Conservation (phyloP, 2,113 vertebrate species). For the Phrynosoma blainvillii region DNA sequence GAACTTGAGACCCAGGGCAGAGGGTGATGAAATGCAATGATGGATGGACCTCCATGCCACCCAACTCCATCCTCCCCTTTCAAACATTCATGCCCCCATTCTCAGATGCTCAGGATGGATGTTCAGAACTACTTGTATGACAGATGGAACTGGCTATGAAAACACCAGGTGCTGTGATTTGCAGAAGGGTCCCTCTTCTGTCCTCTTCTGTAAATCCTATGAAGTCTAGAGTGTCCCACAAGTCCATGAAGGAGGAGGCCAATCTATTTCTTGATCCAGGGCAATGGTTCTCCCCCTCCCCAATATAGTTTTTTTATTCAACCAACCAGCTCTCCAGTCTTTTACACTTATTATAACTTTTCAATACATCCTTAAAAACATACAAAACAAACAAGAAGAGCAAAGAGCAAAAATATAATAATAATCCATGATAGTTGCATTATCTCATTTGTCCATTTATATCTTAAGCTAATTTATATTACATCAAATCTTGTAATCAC, state of each 20-base stretch:
- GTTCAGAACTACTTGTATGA: background rate
- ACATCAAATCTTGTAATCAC: too few relatives aligned
- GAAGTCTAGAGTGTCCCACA: background rate
- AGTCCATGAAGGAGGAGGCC: background rate
- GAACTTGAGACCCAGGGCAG: background rate
- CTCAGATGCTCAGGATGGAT: background rate
- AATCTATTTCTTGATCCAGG: background rate
- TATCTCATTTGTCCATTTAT: too few relatives aligned
- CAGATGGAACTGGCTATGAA: background rate
- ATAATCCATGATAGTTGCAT: too few relatives aligned
- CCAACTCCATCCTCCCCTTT: background rate
- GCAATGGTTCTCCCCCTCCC: too few relatives aligned
- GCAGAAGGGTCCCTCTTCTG: background rate
- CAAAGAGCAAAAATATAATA: too few relatives aligned
- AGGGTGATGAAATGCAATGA: background rate
- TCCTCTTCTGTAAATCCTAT: background rate
- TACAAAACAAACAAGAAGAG: too few relatives aligned
- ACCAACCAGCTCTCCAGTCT: too few relatives aligned
- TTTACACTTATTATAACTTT: too few relatives aligned
- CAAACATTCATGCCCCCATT: background rate
- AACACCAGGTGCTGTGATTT: background rate
- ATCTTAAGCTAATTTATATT: too few relatives aligned
- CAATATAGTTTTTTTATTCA: too few relatives aligned
- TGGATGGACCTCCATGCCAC: background rate
- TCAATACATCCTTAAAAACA: too few relatives aligned